Base-by-base conservation (phyloP, 2,888 invertebrate genomes). In the Amphimallon solstitiale region DNA sequence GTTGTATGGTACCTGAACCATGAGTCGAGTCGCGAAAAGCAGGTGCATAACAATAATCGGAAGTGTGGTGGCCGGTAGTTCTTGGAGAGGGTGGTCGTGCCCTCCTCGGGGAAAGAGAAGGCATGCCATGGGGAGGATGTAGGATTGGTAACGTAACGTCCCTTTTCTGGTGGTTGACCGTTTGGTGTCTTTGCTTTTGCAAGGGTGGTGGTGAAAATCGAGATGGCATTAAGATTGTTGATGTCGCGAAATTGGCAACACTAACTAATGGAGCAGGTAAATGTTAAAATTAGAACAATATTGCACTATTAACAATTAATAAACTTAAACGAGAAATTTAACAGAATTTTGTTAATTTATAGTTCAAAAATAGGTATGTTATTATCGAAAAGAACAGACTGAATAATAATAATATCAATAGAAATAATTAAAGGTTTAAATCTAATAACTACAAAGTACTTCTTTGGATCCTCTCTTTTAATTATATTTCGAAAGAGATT, bases 1-100 rank as follows among this genome's bases (percentile, higher is more conserved):
- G 51, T 63, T 46, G 43, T 63, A 65, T 61, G 63, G 23, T 60
- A 61, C 63, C 48, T 54, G 65, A 70, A 68, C 68, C 71, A 70
- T 71, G 71, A 68, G 68, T 69, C 59, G 66, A 64, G 68, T 48
- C 48, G 48, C 66, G 48, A 49, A 54, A 43, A 59, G 51, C 65
- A 65, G 65, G 66, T 68, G 71, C 46, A 52, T 43, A 67, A 68
- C 68, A 43, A 68, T 45, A 59, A 59, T 15, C 43, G 56, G 56
- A 59, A 59, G 61, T 49, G 61, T 29, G 70, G 65, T 68, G 68
- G 54, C 65, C 67, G 59, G 14, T 62, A 45, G 46, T 56, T 45
- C 35, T 38, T 34, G 56, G 61, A 60, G 46, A 51, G 37, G 61
- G 52, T 40, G 40, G 59, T 54, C 51, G 63, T 43, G 38, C 65